Percentiles rank a stretch among this genome's conserved stretches.
Conservation (phyloP, 2,113 vertebrate genomes). For the Actenoides lindsayi region DNA sequence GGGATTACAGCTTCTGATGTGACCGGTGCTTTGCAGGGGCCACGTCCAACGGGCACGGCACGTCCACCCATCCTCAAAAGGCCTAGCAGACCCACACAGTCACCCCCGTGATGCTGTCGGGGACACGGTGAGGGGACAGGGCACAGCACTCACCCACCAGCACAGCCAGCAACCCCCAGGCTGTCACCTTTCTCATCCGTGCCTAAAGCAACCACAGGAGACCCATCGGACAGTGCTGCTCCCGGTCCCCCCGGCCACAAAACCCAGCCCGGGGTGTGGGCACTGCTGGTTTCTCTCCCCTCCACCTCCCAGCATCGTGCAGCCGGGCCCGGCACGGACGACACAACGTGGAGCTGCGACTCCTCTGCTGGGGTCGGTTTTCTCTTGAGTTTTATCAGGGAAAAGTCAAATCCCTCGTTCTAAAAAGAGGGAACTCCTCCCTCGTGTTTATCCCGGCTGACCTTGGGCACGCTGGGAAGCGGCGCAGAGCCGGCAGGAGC, state of each 20-base stretch:
- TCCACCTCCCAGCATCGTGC: rapidly evolving
- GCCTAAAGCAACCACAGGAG: neutral
- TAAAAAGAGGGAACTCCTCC: slow-evolving; percentile 40
- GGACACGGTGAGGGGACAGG: neutral
- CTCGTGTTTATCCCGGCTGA: neutral
- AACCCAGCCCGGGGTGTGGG: neutral
- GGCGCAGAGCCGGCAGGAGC: rapidly evolving
- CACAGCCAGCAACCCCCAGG: neutral
- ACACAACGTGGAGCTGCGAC: rapidly evolving
- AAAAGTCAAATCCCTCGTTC: slow-evolving; percentile 17
- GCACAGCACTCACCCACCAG: neutral
- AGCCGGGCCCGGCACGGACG: rapidly evolving
- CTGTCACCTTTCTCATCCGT: rapidly evolving
- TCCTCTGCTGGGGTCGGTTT: neutral
- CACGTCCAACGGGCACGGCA: neutral
- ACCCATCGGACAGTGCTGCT: neutral
- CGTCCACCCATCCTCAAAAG: neutral
- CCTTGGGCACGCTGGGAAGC: slow-evolving; percentile 26
- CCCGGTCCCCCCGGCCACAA: rapidly evolving
- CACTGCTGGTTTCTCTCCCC: neutral
- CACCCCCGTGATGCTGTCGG: rapidly evolving
- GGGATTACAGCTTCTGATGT: neutral
- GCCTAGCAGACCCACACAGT: rapidly evolving
- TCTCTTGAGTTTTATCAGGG: neutral
- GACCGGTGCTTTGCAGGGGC: neutral